Evolutionary conservation across 2,888 invertebrate species (phyloP).

Genomic region (Eurois occulta): DNA sequence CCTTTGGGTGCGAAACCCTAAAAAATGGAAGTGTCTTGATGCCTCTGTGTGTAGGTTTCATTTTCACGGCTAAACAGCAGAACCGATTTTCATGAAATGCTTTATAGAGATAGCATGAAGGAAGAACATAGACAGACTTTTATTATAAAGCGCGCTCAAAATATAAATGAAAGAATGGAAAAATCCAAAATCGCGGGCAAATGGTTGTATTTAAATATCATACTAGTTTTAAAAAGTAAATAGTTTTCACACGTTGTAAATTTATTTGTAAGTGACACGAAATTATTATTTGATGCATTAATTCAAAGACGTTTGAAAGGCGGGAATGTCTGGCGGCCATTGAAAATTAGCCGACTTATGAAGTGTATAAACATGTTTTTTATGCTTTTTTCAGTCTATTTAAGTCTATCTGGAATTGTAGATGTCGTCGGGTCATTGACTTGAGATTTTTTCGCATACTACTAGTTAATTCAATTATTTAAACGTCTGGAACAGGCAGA

Average conservation of each 20-base stretch:
- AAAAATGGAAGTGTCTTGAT: too few relatives aligned
- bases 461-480: not conserved
- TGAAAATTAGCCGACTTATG: constrained; percentile 10
- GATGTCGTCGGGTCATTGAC: constrained; percentile 35
- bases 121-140: too few relatives aligned
- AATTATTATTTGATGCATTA: constrained; percentile 19
- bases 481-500: too few relatives aligned
- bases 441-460: not conserved
- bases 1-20: too few relatives aligned
- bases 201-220: not conserved
- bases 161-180: too few relatives aligned
- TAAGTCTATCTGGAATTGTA: constrained; percentile 24
- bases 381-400: constrained; percentile 6
- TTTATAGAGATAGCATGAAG: too few relatives aligned
- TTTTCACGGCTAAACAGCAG: too few relatives aligned
- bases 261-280: not conserved
- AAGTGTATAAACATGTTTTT: constrained; percentile 35
- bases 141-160: too few relatives aligned
- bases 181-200: not conserved
- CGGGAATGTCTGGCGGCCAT: constrained; percentile 12
- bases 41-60: too few relatives aligned
- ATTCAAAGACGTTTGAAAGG: constrained; percentile 32
- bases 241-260: constrained; percentile 5
- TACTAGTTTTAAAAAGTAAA: not conserved
- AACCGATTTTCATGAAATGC: too few relatives aligned